phyloP scores from a whole-genome alignment of 2,113 vertebrate species.

The Passer domesticus region DNA sequence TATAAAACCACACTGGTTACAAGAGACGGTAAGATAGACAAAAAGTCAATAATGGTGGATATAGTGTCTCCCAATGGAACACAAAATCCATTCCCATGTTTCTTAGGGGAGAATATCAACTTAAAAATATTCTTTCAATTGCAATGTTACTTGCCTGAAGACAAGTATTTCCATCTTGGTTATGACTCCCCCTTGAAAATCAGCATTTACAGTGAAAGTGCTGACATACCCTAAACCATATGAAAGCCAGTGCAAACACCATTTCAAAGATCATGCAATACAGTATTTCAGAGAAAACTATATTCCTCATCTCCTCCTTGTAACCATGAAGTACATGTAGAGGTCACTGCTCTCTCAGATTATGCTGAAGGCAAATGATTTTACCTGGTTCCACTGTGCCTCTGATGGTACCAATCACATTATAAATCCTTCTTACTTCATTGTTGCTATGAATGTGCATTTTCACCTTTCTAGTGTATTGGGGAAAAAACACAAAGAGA shows the following conservation, averaged over 20 bases:
- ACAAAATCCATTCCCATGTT: not conserved
- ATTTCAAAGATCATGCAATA: not conserved
- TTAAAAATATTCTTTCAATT: not conserved
- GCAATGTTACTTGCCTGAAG: not conserved
- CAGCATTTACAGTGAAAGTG: not conserved
- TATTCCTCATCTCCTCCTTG: not conserved
- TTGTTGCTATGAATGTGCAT: slow-evolving; percentile 87
- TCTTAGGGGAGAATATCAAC: not conserved
- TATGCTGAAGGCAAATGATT: not conserved
- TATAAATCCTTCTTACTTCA: slow-evolving; percentile 89
- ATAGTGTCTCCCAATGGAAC: not conserved
- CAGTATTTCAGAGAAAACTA: not conserved
- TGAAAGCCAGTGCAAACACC: not conserved
- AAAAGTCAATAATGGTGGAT: not conserved
- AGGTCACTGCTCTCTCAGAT: not conserved
- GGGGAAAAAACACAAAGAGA: slow-evolving; percentile 14
- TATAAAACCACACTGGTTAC: not conserved
- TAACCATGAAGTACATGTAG: not conserved
- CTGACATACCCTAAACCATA: not conserved
- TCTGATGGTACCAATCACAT: slow-evolving; percentile 89
- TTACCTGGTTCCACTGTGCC: slow-evolving; percentile 91
- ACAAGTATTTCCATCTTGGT: not conserved
- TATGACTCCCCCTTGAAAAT: not conserved
- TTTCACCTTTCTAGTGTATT: slow-evolving; percentile 80
- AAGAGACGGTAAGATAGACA: not conserved